These are phyloP conservation scores for Drosophila equinoxialis DNA, from an alignment of 1,140 invertebrate genomes.

Conservation along the genomic window DNA sequence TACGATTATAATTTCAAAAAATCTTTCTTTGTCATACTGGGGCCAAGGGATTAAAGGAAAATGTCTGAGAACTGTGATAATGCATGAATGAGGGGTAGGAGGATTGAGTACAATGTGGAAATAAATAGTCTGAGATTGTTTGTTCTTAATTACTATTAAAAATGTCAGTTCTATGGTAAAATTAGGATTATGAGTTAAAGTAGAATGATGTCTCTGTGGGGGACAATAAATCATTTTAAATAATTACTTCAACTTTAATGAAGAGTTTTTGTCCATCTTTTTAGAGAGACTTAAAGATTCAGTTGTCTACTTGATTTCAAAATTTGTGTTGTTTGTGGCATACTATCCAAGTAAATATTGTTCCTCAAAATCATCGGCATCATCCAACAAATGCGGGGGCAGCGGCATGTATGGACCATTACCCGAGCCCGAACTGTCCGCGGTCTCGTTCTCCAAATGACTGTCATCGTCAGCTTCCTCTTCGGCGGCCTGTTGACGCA, in stretches of 20 bases:
- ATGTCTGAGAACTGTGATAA: neutral
- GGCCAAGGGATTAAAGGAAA: too few relatives aligned
- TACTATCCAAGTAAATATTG: conserved; percentile 69
- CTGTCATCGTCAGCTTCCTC: conserved; percentile 46
- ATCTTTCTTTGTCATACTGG: conserved; percentile 12
- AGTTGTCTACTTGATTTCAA: conserved; percentile 35
- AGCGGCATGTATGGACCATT: conserved; percentile 63
- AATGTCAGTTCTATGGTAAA: conserved; percentile 13
- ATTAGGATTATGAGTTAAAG: conserved; percentile 3
- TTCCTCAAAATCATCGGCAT: conserved; percentile 58
- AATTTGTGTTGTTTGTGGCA: too few relatives aligned
- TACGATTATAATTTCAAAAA: conserved; percentile 33
- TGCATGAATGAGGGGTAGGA: neutral
- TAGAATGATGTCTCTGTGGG: conserved; percentile 8
- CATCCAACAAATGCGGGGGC: conserved; percentile 65
- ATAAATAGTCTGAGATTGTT: conserved; percentile 42
- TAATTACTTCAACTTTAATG: conserved; percentile 32
- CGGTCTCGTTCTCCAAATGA: conserved; percentile 1
- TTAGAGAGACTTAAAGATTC: conserved; percentile 25
- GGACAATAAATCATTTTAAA: neutral
- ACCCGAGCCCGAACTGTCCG: neutral
- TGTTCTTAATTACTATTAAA: conserved; percentile 26
- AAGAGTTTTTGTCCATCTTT: conserved; percentile 5
- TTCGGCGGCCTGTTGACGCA: conserved; percentile 33
- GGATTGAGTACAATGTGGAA: conserved; percentile 4